Evolutionary conservation across 1,140 invertebrate genomes (phyloP).

Genomic region (Helicoverpa armigera): DNA sequence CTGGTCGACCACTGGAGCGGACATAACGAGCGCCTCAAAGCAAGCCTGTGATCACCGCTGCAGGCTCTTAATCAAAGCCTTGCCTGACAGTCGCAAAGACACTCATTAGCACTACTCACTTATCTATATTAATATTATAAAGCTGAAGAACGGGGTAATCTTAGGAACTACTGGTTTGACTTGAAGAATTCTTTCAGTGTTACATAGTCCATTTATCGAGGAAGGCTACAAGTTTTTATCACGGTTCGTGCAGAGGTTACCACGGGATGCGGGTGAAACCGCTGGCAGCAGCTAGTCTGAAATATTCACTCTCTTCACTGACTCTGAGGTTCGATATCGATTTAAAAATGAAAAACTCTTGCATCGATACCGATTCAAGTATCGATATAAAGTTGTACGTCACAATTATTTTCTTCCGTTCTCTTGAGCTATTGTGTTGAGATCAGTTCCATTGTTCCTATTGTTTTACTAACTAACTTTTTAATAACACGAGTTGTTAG

Average conservation of each 20-base stretch:
- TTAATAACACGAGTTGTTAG: too few species aligned
- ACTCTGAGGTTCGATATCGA: too few species aligned
- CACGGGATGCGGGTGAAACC: too few species aligned
- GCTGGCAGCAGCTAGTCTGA: too few species aligned
- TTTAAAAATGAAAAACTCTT: too few species aligned
- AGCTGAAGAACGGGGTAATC: too few species aligned
- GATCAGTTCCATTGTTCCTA: not conserved
- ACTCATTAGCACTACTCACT: not conserved
- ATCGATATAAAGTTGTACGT: not conserved
- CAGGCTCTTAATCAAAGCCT: conserved; percentile 17
- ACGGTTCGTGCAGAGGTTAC: too few species aligned
- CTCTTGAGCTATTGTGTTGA: not conserved
- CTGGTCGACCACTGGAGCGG: conserved; percentile 31
- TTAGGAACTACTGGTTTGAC: too few species aligned
- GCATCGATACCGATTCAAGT: not conserved
- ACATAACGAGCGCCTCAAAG: conserved; percentile 35
- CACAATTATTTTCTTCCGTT: conserved; percentile 6
- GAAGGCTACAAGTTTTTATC: too few species aligned
- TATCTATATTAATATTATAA: not conserved
- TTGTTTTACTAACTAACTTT: not conserved
- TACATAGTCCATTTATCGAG: too few species aligned
- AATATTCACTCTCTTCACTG: too few species aligned
- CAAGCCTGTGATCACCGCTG: conserved; percentile 3
- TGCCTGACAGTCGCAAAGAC: not conserved
- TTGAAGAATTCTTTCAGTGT: too few species aligned